Evolutionary conservation across 2,797 vertebrate genomes (phyloP).

Genomic region (Argentina silus): DNA sequence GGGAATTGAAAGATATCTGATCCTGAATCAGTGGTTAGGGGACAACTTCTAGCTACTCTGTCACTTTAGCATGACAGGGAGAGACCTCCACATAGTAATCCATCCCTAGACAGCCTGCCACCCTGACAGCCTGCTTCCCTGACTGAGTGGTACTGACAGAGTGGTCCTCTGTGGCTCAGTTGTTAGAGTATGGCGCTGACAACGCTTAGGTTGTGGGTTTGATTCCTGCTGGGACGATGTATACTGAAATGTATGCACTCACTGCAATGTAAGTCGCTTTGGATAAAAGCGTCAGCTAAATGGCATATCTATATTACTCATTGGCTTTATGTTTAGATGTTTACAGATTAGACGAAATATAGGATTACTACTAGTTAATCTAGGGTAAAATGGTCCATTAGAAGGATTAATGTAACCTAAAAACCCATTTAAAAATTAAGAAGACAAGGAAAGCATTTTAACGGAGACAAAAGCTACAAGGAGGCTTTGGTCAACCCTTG

Average conservation of each 20-base stretch:
- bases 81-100: background rate
- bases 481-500: background rate
- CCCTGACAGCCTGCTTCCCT: background rate
- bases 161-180: no score
- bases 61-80: background rate
- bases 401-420: background rate
- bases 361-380: slow-evolving; percentile 1
- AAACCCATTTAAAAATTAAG: no score
- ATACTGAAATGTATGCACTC: no score
- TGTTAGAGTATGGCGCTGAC: no score
- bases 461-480: no score
- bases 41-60: background rate
- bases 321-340: background rate
- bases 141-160: background rate
- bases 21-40: background rate
- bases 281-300: no score
- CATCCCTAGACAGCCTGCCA: background rate
- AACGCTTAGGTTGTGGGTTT: no score
- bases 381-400: background rate
- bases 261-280: no score
- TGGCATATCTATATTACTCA: no score
- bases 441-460: no score
- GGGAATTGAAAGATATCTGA: background rate
- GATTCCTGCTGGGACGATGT: no score
- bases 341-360: background rate